Base-by-base conservation (phyloP, 2,888 invertebrate species). In the Chalcosyrphus nemorum region DNA sequence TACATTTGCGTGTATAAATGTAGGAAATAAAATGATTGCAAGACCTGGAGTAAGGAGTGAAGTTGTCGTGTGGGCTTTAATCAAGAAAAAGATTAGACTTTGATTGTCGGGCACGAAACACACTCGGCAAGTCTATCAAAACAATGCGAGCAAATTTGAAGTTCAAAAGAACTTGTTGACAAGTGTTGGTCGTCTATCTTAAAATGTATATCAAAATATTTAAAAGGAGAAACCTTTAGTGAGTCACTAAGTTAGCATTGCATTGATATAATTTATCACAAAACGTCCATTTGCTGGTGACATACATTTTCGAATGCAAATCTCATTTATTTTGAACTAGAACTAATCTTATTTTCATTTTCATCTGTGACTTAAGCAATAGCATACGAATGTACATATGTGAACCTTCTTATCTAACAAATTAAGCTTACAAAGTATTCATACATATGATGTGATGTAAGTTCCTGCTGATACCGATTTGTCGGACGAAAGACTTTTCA, bases 11-110 rank as follows among this genome's bases (percentile, higher is more conserved):
- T n/a, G n/a, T n/a, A 29, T 7, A 29, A 29, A 7, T 24, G 7
- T 7, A 32, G 2, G 17, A 32, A 17, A 17, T 54, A 15, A 29
- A 13, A n/a, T 7, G 21, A 24, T 4, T 24, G 50, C 24, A 9
- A 13, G 24, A 52, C 15, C 15, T 1, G 13, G 13, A 27, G 13
- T 6, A 52, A 52, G 24, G 13, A 19, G 13, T 41, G 38, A 41
- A 27, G 19, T 24, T 41, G 52, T 27, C 27, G n/a, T 29, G 41
- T 43, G 24, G 27, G 4, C 43, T 43, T 61, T 27, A 61, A 61
- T 61, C 61, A 41, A 29, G n/a, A n/a, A 45, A 45, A 4, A 61
- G 59, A 61, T 61, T 61, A 43, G 27, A 43, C 21, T 15, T 27
- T 45, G 45, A 61, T n/a, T 45, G 29, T 29, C 11, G 45, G 11